Percentiles rank a stretch among this genome's conserved stretches.
Conservation (phyloP, 2,113 vertebrate species). For the Penelope pileata region DNA sequence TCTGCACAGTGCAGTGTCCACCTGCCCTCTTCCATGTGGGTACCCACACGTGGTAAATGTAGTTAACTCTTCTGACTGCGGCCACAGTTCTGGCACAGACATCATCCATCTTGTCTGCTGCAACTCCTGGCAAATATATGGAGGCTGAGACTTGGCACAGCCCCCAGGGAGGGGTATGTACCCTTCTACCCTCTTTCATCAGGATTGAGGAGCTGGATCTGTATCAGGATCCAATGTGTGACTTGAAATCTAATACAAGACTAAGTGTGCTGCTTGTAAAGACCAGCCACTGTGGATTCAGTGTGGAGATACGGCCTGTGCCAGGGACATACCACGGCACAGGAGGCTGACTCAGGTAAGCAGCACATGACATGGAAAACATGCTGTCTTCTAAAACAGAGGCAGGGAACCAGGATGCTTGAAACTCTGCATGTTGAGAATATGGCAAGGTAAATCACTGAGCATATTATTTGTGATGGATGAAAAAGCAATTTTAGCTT, state of each 20-base stretch:
- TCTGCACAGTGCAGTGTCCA: neutral
- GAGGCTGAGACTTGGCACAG: neutral
- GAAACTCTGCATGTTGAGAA: neutral
- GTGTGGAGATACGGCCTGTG: neutral
- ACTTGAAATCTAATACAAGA: neutral
- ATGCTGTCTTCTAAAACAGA: neutral
- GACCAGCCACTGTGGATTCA: neutral
- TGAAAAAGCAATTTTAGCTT: neutral
- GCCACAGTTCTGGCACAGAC: neutral
- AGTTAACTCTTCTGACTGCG: neutral
- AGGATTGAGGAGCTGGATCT: neutral
- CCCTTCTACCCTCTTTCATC: neutral
- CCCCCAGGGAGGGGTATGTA: neutral
- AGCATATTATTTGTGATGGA: neutral
- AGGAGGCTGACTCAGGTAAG: neutral
- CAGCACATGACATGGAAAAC: neutral
- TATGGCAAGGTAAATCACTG: neutral
- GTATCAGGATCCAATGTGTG: accelerated
- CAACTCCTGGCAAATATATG: neutral
- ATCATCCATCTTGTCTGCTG: neutral
- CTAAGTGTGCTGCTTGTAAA: neutral
- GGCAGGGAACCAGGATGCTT: neutral
- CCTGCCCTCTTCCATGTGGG: neutral
- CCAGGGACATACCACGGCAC: neutral
- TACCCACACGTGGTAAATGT: neutral